phyloP scores from a whole-genome alignment of 2,113 vertebrate species.

The Neomonachus schauinslandi region DNA sequence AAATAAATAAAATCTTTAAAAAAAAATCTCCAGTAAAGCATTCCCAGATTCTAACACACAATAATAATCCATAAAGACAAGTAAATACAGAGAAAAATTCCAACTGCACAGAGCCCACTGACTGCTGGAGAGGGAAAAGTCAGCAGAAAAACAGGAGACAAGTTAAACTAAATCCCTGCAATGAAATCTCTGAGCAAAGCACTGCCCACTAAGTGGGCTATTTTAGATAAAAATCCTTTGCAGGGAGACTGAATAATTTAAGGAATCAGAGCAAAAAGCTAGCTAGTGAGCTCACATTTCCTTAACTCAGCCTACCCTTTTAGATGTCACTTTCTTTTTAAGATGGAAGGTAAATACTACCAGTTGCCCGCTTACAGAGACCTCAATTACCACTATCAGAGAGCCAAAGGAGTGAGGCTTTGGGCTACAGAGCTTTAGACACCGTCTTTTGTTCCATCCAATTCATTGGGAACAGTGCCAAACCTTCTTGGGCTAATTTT shows the following conservation, averaged over 20 bases:
- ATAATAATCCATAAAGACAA: neutral
- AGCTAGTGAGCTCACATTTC: neutral
- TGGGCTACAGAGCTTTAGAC: neutral
- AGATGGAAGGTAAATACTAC: neutral
- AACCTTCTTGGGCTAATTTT: neutral
- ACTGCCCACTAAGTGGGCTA: neutral
- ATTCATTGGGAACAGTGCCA: neutral
- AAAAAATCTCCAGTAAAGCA: neutral
- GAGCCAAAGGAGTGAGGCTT: neutral
- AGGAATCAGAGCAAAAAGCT: neutral
- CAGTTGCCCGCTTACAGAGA: neutral
- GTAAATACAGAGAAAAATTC: neutral
- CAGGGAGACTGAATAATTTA: constrained; percentile 18
- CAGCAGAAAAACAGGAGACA: neutral
- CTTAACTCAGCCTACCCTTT: neutral
- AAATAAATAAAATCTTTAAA: too few species aligned
- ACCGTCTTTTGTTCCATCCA: neutral
- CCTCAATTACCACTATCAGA: neutral
- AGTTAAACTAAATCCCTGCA: neutral
- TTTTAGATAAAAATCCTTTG: constrained; percentile 29
- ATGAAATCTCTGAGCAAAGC: constrained; percentile 4
- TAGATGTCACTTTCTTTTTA: constrained; percentile 40
- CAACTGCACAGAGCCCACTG: neutral
- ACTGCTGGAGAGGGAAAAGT: neutral
- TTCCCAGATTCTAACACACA: neutral